Conservation (phyloP, 2,888 invertebrate species). For the Lissonota sp. region DNA sequence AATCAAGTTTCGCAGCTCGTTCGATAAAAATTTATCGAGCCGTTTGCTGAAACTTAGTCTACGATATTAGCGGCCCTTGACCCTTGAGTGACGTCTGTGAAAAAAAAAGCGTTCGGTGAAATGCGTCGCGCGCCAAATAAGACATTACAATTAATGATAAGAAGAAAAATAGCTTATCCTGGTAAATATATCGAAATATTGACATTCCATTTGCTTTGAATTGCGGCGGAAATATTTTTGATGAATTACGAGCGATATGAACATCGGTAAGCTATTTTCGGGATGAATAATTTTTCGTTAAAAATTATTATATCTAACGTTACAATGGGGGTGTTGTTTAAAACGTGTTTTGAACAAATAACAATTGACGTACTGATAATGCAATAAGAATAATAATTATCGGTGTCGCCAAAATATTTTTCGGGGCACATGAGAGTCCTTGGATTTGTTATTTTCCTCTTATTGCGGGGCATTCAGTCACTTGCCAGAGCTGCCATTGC, state of each 20-base stretch:
- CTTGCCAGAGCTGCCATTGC: conserved; percentile 81
- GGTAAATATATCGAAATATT: conserved; percentile 18
- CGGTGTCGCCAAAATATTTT: conserved; percentile 44
- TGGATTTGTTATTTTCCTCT: not conserved
- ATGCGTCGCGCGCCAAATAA: conserved; percentile 43
- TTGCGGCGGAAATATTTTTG: conserved; percentile 16
- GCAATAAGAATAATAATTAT: conserved; percentile 39
- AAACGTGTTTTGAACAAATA: conserved; percentile 29
- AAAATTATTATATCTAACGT: conserved; percentile 52
- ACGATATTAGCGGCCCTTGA: conserved; percentile 2
- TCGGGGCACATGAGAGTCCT: conserved; percentile 19
- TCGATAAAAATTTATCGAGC: conserved; percentile 17
- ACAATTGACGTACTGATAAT: conserved; percentile 41
- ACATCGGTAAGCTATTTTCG: conserved; percentile 53
- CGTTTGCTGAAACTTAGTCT: conserved; percentile 39
- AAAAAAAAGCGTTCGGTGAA: not conserved
- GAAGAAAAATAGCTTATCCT: conserved; percentile 42
- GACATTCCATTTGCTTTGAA: conserved; percentile 31
- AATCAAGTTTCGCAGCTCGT: conserved; percentile 18
- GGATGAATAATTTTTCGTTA: conserved; percentile 42
- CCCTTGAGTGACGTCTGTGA: conserved; percentile 22
- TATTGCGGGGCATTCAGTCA: conserved; percentile 65
- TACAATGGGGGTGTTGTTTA: conserved; percentile 35
- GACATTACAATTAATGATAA: not conserved
- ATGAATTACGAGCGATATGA: conserved; percentile 13